Percentiles rank a stretch among this genome's conserved stretches.
phyloP scores from a whole-genome alignment of 2,888 invertebrate species.

The Mesochorus sp. region DNA sequence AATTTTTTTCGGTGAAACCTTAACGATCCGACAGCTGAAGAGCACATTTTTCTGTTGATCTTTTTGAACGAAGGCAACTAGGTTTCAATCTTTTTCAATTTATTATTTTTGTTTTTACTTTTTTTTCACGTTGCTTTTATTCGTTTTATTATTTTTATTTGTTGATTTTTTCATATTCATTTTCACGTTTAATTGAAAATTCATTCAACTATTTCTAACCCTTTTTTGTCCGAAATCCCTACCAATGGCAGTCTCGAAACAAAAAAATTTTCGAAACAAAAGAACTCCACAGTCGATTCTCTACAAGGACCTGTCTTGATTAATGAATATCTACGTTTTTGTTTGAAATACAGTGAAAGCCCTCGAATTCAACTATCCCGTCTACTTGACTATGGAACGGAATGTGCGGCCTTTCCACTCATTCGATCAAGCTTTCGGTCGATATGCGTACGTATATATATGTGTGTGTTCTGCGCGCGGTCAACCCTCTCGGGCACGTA shows the following conservation, averaged over 20 bases:
- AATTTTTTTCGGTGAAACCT: too few species aligned
- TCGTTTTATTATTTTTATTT: neutral
- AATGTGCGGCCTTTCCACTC: slow-evolving; percentile 23
- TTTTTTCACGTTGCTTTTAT: neutral
- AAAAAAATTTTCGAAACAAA: neutral
- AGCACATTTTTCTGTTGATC: too few species aligned
- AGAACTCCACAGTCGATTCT: neutral
- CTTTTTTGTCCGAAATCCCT: neutral
- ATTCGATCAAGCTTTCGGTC: slow-evolving; percentile 26
- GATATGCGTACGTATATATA: neutral
- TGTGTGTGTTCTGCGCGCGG: neutral
- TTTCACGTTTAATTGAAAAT: neutral
- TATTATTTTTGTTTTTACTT: too few species aligned
- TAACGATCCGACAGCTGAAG: too few species aligned
- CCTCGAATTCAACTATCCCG: neutral
- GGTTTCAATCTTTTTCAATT: neutral
- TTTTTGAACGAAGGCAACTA: too few species aligned
- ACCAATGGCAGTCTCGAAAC: neutral
- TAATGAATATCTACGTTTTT: slow-evolving; percentile 14
- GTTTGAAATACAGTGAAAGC: neutral
- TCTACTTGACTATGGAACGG: slow-evolving; percentile 19
- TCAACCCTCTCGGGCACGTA: slow-evolving; percentile 18
- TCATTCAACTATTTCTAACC: neutral
- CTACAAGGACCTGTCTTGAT: neutral
- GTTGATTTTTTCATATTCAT: neutral